Percentiles rank a stretch among this genome's conserved stretches.
Conservation (phyloP, 1,140 invertebrate genomes). For the Proales similis region DNA sequence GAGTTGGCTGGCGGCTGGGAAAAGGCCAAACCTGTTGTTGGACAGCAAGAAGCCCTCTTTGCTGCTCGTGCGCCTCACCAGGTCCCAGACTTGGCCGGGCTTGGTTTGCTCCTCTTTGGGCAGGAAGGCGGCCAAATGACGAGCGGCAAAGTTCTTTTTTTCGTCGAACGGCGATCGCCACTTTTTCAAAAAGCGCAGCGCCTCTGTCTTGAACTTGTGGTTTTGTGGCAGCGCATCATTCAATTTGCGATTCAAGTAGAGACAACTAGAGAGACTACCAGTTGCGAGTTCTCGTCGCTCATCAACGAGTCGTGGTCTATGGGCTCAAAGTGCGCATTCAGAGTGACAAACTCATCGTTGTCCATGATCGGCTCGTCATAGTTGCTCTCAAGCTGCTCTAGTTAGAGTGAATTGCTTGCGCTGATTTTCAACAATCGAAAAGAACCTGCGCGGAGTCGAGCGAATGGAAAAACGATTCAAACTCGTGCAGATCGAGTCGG, state of each 20-base stretch:
- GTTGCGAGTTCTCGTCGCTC: neutral
- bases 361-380: constrained; percentile 11
- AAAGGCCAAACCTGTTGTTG: neutral
- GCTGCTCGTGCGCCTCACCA: neutral
- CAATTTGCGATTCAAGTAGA: too few relatives aligned
- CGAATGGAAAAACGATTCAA: neutral
- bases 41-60: neutral
- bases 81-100: constrained; percentile 6
- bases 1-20: neutral
- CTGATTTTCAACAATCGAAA: neutral
- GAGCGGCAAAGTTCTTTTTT: constrained; percentile 25
- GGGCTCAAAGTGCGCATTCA: constrained; percentile 35
- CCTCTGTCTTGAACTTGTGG: too few relatives aligned
- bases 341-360: constrained; percentile 29
- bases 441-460: neutral
- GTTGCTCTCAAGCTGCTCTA: neutral
- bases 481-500: constrained; percentile 10
- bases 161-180: too few relatives aligned
- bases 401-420: too few relatives aligned
- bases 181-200: too few relatives aligned
- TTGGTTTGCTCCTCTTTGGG: neutral
- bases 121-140: constrained; percentile 18
- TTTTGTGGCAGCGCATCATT: too few relatives aligned
- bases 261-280: too few relatives aligned
- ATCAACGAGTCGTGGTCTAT: constrained; percentile 16